A percentile compares a stretch with the other conserved stretches of the same genome.
Conservation (phyloP, 1,140 invertebrate species). For the Leptinotarsa defecta region DNA sequence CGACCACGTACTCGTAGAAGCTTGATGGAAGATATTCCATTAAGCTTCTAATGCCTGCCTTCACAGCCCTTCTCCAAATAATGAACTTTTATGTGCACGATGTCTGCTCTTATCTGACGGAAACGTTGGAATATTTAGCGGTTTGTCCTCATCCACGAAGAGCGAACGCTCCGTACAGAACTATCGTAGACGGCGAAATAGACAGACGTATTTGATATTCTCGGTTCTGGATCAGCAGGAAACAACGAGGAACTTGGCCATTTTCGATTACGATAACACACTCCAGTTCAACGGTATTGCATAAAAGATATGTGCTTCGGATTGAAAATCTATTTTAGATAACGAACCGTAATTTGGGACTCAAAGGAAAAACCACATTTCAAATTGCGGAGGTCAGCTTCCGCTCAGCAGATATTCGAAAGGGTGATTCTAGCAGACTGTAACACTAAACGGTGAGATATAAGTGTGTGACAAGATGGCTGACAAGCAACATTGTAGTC, state of each 20-base stretch:
- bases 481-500: no score
- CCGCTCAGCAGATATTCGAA: no score
- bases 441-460: no score
- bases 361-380: no score
- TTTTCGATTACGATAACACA: neutral
- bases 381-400: no score
- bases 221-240: neutral
- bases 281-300: neutral
- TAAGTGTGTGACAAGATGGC: no score
- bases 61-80: neutral
- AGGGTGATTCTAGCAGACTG: no score
- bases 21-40: neutral
- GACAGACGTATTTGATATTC: neutral
- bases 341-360: neutral
- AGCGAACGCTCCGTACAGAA: neutral
- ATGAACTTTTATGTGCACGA: neutral
- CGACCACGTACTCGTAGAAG: neutral
- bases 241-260: conserved; percentile 3
- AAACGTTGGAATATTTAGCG: neutral
- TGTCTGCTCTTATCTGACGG: neutral
- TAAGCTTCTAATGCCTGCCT: neutral
- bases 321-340: neutral
- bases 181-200: neutral
- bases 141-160: neutral
- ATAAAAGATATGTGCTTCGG: neutral